These are phyloP conservation scores for Apis mellifera DNA, from an alignment of 1,140 invertebrate species.

Conservation along the genomic window Amel_HAv3.1 CM009931.2:18865001-18865500, in stretches of 20 bases:
- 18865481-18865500: neutral
- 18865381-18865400: constrained; percentile 2
- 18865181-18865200: neutral
- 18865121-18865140: constrained; percentile 15
- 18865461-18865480: neutral
- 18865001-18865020: neutral
- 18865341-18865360: neutral
- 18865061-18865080: neutral
- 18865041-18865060: constrained; percentile 40
- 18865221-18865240: too few species aligned
- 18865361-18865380: neutral
- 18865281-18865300: too few species aligned
- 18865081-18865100: constrained; percentile 13
- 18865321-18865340: too few species aligned
- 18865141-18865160: constrained; percentile 6
- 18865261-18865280: neutral
- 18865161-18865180: neutral
- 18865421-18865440: neutral
- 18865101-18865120: constrained; percentile 26
- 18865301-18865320: neutral
- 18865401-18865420: neutral
- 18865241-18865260: too few species aligned
- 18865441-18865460: neutral
- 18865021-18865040: constrained; percentile 30
- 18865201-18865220: neutral